Conservation (phyloP, 1,140 invertebrate species). For the Sycophaga agraensis region DNA sequence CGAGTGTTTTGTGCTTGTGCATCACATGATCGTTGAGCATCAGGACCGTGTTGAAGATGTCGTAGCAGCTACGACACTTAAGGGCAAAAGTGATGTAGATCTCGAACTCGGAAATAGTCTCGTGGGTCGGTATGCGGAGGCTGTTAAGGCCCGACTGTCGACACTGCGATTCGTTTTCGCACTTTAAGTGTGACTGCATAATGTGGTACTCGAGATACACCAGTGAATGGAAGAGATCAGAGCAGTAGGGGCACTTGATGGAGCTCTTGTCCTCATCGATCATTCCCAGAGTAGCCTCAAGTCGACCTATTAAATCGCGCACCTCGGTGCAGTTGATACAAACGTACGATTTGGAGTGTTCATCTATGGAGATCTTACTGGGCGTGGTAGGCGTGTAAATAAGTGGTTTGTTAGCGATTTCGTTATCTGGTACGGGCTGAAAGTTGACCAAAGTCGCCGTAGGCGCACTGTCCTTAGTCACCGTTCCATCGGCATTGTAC, state of each 20-base stretch:
- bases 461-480: constrained; percentile 10
- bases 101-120: constrained; percentile 9
- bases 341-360: background rate
- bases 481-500: background rate
- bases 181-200: constrained; percentile 30
- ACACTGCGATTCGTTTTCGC: constrained; percentile 27
- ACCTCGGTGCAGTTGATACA: constrained; percentile 21
- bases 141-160: constrained; percentile 4
- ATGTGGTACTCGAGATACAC: constrained; percentile 29
- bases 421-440: constrained; percentile 22
- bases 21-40: constrained; percentile 16
- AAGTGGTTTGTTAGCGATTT: constrained; percentile 10
- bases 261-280: constrained; percentile 12
- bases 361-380: constrained; percentile 13
- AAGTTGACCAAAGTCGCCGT: constrained; percentile 26
- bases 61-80: constrained; percentile 23
- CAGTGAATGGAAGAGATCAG: constrained; percentile 20
- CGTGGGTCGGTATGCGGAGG: constrained; percentile 7
- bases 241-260: constrained; percentile 32
- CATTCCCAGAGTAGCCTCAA: constrained; percentile 16
- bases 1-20: constrained; percentile 20
- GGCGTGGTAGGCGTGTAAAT: constrained; percentile 19
- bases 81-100: constrained; percentile 19
- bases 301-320: constrained; percentile 14
- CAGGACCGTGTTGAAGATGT: constrained; percentile 1